These are phyloP conservation scores for Epistrophe eligans DNA, from an alignment of 2,888 invertebrate species.

Conservation along the genomic window DNA sequence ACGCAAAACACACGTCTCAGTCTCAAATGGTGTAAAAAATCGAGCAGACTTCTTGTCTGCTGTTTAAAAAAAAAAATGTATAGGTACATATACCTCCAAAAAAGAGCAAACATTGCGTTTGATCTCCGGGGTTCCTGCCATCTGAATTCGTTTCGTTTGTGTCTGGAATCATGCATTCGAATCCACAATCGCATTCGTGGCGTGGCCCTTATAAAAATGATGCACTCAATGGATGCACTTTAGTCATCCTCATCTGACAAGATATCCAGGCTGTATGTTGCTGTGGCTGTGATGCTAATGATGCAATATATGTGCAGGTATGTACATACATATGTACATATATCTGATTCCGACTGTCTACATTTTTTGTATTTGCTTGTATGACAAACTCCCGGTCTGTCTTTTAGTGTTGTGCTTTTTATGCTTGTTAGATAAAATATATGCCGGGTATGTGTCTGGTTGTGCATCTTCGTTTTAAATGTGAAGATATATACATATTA, in stretches of 20 bases:
- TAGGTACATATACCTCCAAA: conserved; percentile 37
- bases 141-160: conserved; percentile 40
- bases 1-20: conserved; percentile 15
- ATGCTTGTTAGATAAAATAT: conserved; percentile 60
- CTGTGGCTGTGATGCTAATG: conserved; percentile 47
- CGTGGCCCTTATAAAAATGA: conserved; percentile 61
- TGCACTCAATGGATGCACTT: conserved; percentile 72
- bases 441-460: neutral
- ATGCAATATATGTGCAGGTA: conserved; percentile 52
- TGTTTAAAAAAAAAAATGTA: neutral
- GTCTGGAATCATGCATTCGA: conserved; percentile 52
- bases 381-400: conserved; percentile 63
- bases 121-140: conserved; percentile 7
- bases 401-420: conserved; percentile 62
- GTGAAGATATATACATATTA: conserved; percentile 48
- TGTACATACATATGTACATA: neutral
- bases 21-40: conserved; percentile 17
- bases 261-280: conserved; percentile 9
- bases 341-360: conserved; percentile 40
- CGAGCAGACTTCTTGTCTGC: conserved; percentile 65
- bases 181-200: conserved; percentile 10
- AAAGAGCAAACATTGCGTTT: conserved; percentile 50
- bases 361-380: conserved; percentile 40
- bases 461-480: conserved; percentile 37
- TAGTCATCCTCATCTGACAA: conserved; percentile 33